Evolutionary conservation across 2,888 invertebrate species (phyloP).

Genomic region (Aquatica leii): DNA sequence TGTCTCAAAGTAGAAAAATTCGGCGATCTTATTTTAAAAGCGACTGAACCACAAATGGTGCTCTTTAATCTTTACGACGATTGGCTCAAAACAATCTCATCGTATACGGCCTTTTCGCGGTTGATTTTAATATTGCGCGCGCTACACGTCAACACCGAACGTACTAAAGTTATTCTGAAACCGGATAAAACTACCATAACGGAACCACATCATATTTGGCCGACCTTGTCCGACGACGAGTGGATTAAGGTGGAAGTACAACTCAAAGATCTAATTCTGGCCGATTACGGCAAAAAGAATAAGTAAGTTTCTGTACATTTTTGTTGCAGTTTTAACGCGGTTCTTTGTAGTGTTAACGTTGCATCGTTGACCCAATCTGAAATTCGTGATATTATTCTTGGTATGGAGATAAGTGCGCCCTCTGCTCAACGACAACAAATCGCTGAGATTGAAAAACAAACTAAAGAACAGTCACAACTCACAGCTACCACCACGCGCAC

Average conservation of each 20-base stretch:
- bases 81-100: conserved; percentile 99
- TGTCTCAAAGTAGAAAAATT: conserved; percentile 99
- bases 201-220: conserved; percentile 99
- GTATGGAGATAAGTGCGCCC: conserved; percentile 99
- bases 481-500: conserved; percentile 99
- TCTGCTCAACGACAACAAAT: conserved; percentile 99
- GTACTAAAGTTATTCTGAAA: conserved; percentile 97
- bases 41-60: conserved; percentile 99
- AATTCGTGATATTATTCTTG: conserved; percentile 98
- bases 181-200: conserved; percentile 99
- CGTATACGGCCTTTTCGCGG: conserved; percentile 98
- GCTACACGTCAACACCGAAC: conserved; percentile 97
- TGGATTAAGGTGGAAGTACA: conserved; percentile 99
- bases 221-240: conserved; percentile 95
- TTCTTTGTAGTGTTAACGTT: conserved; percentile 83
- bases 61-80: conserved; percentile 99
- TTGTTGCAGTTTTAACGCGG: neutral
- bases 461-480: conserved; percentile 97
- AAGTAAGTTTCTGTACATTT: conserved; percentile 68
- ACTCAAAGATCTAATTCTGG: conserved; percentile 96
- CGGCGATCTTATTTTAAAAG: conserved; percentile 97
- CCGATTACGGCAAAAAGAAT: conserved; percentile 99
- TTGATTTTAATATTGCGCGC: conserved; percentile 96
- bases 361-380: conserved; percentile 99
- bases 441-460: conserved; percentile 99